Evolutionary conservation across 2,888 invertebrate genomes (phyloP).

Genomic region (Mesochorus sp.): DNA sequence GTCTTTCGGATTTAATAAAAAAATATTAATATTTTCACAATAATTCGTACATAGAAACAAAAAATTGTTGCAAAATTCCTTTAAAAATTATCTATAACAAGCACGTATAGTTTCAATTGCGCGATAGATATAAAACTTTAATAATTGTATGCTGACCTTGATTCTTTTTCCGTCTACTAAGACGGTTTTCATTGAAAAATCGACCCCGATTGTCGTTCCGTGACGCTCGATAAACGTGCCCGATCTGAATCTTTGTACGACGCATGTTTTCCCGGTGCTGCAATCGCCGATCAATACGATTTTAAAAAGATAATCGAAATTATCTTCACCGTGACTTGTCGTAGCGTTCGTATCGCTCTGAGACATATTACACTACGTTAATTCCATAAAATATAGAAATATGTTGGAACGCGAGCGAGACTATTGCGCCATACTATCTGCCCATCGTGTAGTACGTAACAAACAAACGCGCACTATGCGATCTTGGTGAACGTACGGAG

Average conservation of each 20-base stretch:
- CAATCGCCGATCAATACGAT: constrained; percentile 96
- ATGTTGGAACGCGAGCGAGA: too few species aligned
- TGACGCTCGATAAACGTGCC: constrained; percentile 97
- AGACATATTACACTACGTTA: constrained; percentile 83
- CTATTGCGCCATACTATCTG: too few species aligned
- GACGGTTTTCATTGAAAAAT: constrained; percentile 99
- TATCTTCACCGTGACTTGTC: constrained; percentile 90
- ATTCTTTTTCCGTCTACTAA: constrained; percentile 96
- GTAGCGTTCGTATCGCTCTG: constrained; percentile 89
- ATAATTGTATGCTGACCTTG: constrained; percentile 86
- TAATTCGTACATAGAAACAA: too few species aligned
- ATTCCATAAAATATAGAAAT: constrained; percentile 60
- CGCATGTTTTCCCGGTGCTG: constrained; percentile 95
- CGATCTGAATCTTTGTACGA: constrained; percentile 97
- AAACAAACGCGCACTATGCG: too few species aligned
- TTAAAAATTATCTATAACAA: too few species aligned
- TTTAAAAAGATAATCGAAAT: constrained; percentile 97
- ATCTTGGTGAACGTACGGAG: too few species aligned
- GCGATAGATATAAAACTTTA: background rate
- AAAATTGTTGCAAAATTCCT: too few species aligned
- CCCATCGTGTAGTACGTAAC: too few species aligned
- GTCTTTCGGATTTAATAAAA: too few species aligned
- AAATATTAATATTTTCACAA: too few species aligned
- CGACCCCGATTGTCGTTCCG: constrained; percentile 98
- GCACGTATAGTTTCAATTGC: too few species aligned